These are phyloP conservation scores for Reticulitermes lucifugus DNA, from an alignment of 2,888 invertebrate genomes.

Conservation along the genomic window DNA sequence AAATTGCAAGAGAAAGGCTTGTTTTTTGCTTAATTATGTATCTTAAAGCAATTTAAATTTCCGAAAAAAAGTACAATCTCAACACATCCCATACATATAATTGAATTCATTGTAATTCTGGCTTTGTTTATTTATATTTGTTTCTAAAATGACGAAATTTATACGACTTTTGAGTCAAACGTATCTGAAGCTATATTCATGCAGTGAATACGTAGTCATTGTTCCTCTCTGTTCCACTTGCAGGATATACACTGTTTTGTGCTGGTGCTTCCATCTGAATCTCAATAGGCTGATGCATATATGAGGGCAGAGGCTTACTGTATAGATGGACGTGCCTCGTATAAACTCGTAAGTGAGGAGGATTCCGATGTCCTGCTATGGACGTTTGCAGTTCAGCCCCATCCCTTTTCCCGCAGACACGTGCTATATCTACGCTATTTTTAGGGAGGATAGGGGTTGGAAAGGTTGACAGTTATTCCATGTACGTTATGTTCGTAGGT, in stretches of 20 bases:
- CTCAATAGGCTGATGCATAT: constrained; percentile 38
- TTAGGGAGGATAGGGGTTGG: constrained; percentile 5
- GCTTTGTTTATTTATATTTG: neutral
- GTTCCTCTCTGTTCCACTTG: constrained; percentile 10
- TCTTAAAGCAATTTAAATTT: neutral
- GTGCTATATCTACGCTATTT: neutral
- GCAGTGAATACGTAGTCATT: constrained; percentile 9
- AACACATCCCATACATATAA: neutral
- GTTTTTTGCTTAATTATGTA: neutral
- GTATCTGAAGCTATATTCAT: constrained; percentile 18
- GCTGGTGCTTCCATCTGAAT: constrained; percentile 17
- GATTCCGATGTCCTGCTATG: constrained; percentile 9
- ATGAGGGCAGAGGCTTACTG: constrained; percentile 24
- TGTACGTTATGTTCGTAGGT: constrained; percentile 19
- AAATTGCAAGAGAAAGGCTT: neutral
- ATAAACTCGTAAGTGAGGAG: constrained; percentile 21
- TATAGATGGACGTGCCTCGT: constrained; percentile 38
- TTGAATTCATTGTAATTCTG: neutral
- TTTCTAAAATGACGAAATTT: constrained; percentile 10
- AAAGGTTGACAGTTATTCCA: constrained; percentile 33
- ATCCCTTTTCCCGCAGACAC: neutral
- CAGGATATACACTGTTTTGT: neutral
- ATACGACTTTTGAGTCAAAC: constrained; percentile 12
- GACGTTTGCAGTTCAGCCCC: neutral
- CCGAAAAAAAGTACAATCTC: neutral